A percentile compares a stretch with the other conserved stretches of the same genome.
These are phyloP conservation scores for Propithecus deckenii DNA, from an alignment of 2,797 vertebrate genomes.

Conservation along the genomic window DNA sequence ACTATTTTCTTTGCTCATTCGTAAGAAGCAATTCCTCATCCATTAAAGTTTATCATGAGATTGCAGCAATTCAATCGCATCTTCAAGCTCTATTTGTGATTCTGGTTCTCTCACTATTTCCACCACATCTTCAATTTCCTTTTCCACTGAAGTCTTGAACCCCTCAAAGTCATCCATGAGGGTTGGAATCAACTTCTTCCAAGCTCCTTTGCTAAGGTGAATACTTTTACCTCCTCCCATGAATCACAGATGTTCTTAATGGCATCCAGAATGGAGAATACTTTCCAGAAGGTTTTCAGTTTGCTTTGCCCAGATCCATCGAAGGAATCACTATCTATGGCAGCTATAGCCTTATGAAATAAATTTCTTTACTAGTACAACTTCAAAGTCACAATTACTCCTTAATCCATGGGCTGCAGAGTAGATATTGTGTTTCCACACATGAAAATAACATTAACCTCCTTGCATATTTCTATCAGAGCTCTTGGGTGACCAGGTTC, in stretches of 20 bases:
- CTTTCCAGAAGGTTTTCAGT: background rate
- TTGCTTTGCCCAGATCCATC: background rate
- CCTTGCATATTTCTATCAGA: background rate
- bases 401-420: background rate
- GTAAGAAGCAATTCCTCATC: background rate
- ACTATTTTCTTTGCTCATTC: background rate
- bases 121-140: background rate
- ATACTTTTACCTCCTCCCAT: background rate
- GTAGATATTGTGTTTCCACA: background rate
- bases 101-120: background rate
- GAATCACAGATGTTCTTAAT: background rate
- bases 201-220: background rate
- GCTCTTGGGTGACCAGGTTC: background rate
- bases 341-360: background rate
- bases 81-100: background rate
- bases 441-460: background rate
- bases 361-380: background rate
- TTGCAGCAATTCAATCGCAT: background rate
- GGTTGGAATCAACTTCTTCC: background rate
- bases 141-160: background rate
- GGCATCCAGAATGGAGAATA: background rate
- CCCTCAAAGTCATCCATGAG: background rate
- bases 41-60: background rate
- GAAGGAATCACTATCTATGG: background rate
- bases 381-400: background rate